phyloP scores from a whole-genome alignment of 1,140 invertebrate genomes.

The Dinothrombium tinctorium region DNA sequence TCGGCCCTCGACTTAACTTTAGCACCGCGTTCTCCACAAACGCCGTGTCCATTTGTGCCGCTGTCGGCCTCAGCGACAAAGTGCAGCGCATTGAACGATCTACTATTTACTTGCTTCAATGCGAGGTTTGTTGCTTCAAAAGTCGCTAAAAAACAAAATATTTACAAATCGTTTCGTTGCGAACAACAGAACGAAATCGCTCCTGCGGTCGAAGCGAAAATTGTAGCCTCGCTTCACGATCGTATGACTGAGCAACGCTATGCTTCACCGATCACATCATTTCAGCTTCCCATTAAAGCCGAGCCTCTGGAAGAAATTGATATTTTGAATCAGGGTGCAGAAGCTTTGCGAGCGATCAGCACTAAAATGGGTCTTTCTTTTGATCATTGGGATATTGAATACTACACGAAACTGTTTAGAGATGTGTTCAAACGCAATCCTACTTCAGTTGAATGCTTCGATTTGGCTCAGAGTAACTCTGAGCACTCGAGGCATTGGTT shows the following conservation, averaged over 20 bases:
- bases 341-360: constrained; percentile 59
- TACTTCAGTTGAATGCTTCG: constrained; percentile 90
- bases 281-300: constrained; percentile 24
- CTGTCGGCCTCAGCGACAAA: constrained; percentile 38
- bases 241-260: constrained; percentile 59
- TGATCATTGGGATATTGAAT: constrained; percentile 62
- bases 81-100: constrained; percentile 55
- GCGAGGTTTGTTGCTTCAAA: constrained; percentile 6
- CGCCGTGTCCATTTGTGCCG: constrained; percentile 71
- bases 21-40: constrained; percentile 84
- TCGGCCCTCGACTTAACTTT: constrained; percentile 50
- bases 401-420: constrained; percentile 54
- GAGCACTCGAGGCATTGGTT: constrained; percentile 83
- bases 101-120: constrained; percentile 44
- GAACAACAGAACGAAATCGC: not conserved
- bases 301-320: constrained; percentile 58
- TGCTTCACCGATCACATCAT: constrained; percentile 35
- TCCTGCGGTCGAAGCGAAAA: not conserved
- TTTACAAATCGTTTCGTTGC: not conserved
- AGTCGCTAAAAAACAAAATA: no score
- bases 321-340: constrained; percentile 42
- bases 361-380: constrained; percentile 59
- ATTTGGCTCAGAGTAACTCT: constrained; percentile 93
- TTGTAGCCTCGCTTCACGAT: constrained; percentile 39
- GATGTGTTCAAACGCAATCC: constrained; percentile 68